phyloP scores from a whole-genome alignment of 2,888 invertebrate genomes.

The Autographa pulchrina region DNA sequence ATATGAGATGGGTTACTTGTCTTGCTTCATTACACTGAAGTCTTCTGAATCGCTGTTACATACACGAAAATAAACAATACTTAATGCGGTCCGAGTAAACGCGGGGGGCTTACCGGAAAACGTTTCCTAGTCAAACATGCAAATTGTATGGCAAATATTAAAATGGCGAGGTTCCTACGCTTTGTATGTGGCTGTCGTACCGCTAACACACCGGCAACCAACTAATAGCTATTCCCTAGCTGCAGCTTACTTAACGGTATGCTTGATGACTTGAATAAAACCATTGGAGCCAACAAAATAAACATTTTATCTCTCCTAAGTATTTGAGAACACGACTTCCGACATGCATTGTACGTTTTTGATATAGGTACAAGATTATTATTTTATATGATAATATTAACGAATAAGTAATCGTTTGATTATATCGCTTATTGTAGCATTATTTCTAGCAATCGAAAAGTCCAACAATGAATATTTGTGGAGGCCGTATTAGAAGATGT shows the following conservation, averaged over 20 bases:
- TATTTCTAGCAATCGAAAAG: conserved; percentile 29
- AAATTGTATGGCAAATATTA: conserved; percentile 86
- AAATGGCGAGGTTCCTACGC: conserved; percentile 74
- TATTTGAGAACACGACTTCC: conserved; percentile 69
- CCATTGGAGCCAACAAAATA: conserved; percentile 73
- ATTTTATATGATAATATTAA: conserved; percentile 19
- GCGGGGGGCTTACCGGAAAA: conserved; percentile 76
- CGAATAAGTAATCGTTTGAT: conserved; percentile 14
- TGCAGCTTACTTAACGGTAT: conserved; percentile 84
- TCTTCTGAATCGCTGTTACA: conserved; percentile 60
- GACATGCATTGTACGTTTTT: conserved; percentile 42
- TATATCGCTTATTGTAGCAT: conserved; percentile 31
- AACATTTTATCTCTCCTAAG: conserved; percentile 75
- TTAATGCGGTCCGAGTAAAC: conserved; percentile 72
- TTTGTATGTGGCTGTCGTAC: conserved; percentile 76
- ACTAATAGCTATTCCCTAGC: conserved; percentile 72
- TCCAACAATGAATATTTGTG: conserved; percentile 51
- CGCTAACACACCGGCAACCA: conserved; percentile 65
- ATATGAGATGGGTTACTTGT: conserved; percentile 60
- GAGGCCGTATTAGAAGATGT: conserved; percentile 69
- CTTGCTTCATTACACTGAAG: conserved; percentile 61
- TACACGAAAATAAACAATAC: conserved; percentile 69
- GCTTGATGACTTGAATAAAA: conserved; percentile 81
- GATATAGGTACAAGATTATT: conserved; percentile 22
- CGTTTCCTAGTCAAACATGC: conserved; percentile 84